Percentiles rank a stretch among this genome's conserved stretches.
Evolutionary conservation across 2,888 invertebrate species (phyloP).

Genomic region (Crossocerus cetratus): DNA sequence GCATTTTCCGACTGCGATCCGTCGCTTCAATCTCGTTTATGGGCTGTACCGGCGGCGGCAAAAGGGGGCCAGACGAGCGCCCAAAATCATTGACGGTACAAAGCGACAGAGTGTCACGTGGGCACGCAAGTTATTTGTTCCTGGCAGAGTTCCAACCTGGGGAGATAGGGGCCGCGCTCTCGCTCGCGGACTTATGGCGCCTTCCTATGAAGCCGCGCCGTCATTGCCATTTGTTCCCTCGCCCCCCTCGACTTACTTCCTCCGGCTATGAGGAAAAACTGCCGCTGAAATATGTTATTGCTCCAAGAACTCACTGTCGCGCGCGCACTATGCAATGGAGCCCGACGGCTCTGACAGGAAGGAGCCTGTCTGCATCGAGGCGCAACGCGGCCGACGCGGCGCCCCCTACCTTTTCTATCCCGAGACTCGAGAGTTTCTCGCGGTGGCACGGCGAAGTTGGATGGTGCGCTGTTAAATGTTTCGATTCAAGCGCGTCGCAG

Average conservation of each 20-base stretch:
- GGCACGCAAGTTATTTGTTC: conserved; percentile 42
- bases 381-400: too few species aligned
- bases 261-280: not conserved
- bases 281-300: not conserved
- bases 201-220: not conserved
- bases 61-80: not conserved
- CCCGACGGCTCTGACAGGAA: too few species aligned
- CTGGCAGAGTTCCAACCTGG: conserved; percentile 37
- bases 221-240: conserved; percentile 20
- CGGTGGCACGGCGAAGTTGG: too few species aligned
- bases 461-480: too few species aligned
- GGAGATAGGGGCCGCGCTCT: not conserved
- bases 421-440: too few species aligned
- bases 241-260: not conserved
- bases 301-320: not conserved
- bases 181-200: conserved; percentile 20
- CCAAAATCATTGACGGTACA: conserved; percentile 44
- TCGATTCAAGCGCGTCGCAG: too few species aligned
- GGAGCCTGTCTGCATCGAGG: too few species aligned
- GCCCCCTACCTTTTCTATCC: too few species aligned
- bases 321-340: too few species aligned
- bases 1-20: not conserved
- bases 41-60: not conserved
- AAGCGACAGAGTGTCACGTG: conserved; percentile 36
- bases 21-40: conserved; percentile 15